A percentile compares a stretch with the other conserved stretches of the same genome.
Evolutionary conservation across 2,113 vertebrate species (phyloP).

Genomic region (Piprites chloris): DNA sequence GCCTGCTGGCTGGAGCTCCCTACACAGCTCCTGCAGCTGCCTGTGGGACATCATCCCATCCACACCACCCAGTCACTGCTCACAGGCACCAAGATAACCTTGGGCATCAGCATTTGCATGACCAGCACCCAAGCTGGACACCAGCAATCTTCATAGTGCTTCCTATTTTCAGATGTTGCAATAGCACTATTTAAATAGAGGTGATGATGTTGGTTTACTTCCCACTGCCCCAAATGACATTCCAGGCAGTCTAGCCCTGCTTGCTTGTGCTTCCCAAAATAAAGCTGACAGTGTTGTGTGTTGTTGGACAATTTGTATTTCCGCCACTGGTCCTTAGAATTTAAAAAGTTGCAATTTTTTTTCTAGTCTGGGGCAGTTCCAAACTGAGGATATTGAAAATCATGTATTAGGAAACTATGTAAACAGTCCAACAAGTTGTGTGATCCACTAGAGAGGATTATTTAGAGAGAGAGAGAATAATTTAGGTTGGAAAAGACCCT

Average conservation of each 20-base stretch:
- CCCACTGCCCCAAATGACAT: constrained; percentile 25
- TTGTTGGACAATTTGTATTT: background rate
- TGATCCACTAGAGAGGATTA: background rate
- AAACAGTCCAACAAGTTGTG: background rate
- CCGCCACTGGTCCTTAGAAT: background rate
- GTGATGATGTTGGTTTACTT: constrained; percentile 34
- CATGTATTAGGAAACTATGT: background rate
- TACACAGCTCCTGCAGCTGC: background rate
- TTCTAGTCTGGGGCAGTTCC: background rate
- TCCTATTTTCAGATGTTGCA: constrained; percentile 31
- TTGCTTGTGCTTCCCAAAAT: constrained; percentile 32
- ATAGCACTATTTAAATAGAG: constrained; percentile 15
- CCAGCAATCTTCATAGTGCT: background rate
- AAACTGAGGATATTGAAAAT: background rate
- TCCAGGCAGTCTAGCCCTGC: background rate
- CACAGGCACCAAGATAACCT: background rate
- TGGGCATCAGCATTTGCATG: background rate
- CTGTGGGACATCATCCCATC: background rate
- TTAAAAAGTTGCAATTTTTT: background rate
- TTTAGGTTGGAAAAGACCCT: background rate
- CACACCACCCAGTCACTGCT: background rate
- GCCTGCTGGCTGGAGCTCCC: background rate
- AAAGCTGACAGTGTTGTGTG: background rate
- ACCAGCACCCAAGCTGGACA: background rate
- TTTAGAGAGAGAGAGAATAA: background rate